Base-by-base conservation (phyloP, 1,140 invertebrate genomes). In the Ips typographus region DNA sequence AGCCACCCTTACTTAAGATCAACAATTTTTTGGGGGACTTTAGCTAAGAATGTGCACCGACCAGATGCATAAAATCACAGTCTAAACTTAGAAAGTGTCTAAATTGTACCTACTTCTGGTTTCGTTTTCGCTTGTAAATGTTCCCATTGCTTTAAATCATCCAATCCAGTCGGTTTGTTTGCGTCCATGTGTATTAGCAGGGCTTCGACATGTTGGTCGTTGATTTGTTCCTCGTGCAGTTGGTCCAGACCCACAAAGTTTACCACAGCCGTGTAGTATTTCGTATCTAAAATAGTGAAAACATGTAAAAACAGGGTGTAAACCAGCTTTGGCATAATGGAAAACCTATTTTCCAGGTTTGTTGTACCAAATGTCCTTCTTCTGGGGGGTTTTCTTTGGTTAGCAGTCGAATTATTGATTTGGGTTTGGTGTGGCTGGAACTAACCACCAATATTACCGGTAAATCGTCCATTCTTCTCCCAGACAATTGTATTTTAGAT, bases 241-340 rank as follows among this genome's bases (percentile, higher is more conserved):
- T 74, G 71, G 64, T 74, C 71, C 70, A 82, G 57, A 56, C 78
- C 80, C 58, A 79, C 68, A 51, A 82, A 59, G 71, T 80, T 76
- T n/a, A 82, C 74, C 55, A 75, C 70, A 39, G 79, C 77, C 6
- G 75, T 77, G 68, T 82, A 82, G 76, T 82, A 82, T 73, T 82
- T 82, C 22, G 79, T 82, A 65, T 82, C 79, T 71, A 64, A 44
- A 62, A 55, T 56, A 3, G 3, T 49, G 6, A 49, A 49, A 8
- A 40, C 2, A 40, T 59, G 1, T 6, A 49, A 1, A 49, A 49
- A 2, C 3, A 49, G 22, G 44, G 44, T 49, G 44, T 49, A 49
- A 49, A 49, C 1, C 44, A 8, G 44, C 44, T 49, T 49, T 3
- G 0, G 22, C 22, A 22, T 22, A 49, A 49, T 49, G 1, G 22